Evolutionary conservation across 1,140 invertebrate genomes (phyloP).

Genomic region (Zaprionus africanus): DNA sequence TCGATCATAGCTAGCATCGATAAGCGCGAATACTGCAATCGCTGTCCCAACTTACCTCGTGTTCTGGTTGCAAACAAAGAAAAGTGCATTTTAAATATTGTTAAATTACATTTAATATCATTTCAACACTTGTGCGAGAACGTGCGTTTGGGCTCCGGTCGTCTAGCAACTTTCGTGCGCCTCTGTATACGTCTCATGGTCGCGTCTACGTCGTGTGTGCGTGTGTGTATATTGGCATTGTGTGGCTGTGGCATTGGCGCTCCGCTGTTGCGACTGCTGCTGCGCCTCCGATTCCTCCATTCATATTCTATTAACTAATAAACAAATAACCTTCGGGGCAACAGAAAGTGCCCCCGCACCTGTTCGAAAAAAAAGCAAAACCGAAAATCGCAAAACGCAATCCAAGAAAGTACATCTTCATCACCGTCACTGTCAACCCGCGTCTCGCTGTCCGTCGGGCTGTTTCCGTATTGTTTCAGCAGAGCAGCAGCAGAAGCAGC

Average conservation of each 20-base stretch:
- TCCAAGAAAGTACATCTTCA: conserved; percentile 38
- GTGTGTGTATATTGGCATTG: conserved; percentile 70
- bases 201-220: conserved; percentile 47
- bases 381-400: conserved; percentile 41
- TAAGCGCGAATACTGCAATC: conserved; percentile 42
- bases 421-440: background rate
- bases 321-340: conserved; percentile 77
- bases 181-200: conserved; percentile 49
- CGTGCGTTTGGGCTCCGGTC: conserved; percentile 50
- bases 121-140: conserved; percentile 30
- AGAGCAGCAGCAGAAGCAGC: conserved; percentile 46
- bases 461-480: conserved; percentile 59
- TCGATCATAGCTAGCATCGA: conserved; percentile 25
- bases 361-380: conserved; percentile 31
- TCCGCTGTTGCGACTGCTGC: conserved; percentile 45
- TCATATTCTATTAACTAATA: conserved; percentile 77
- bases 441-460: conserved; percentile 18
- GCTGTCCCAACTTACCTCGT: conserved; percentile 68
- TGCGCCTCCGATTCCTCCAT: conserved; percentile 56
- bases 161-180: conserved; percentile 50
- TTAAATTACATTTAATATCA: conserved; percentile 53
- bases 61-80: conserved; percentile 79
- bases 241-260: conserved; percentile 55
- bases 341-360: conserved; percentile 54
- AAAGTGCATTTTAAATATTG: conserved; percentile 79